Evolutionary conservation across 2,113 vertebrate genomes (phyloP).

Genomic region (Lepisosteus oculatus): DNA sequence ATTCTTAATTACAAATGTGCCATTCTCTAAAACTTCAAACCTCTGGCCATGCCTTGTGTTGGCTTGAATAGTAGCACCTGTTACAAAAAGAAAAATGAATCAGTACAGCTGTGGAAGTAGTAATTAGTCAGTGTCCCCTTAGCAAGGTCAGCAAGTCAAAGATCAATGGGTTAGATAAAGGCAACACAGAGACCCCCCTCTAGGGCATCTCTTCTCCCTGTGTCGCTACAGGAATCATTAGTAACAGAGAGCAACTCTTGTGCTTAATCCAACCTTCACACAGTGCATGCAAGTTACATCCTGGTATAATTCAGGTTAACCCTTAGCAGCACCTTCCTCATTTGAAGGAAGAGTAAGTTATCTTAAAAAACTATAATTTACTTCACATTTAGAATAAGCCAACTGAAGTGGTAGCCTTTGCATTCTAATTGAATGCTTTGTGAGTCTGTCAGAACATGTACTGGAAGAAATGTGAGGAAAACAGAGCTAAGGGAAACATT

Average conservation of each 20-base stretch:
- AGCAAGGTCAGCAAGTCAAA: conserved; percentile 4
- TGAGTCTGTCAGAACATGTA: not conserved
- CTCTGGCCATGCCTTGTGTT: conserved; percentile 60
- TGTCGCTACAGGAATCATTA: not conserved
- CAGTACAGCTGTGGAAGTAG: not conserved
- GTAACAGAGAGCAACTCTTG: not conserved
- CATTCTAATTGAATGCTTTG: not conserved
- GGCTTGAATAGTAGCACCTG: conserved; percentile 68
- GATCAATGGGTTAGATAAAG: conserved; percentile 19
- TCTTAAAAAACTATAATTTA: no score
- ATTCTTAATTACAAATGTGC: conserved; percentile 67
- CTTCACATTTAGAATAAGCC: no score
- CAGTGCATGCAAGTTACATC: not conserved
- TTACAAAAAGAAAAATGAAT: conserved; percentile 1
- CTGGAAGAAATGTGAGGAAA: not conserved
- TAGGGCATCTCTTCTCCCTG: not conserved
- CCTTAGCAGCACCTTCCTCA: not conserved
- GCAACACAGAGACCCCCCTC: not conserved
- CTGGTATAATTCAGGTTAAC: not conserved
- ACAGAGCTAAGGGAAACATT: no score
- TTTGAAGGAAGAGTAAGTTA: no score
- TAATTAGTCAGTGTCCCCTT: conserved; percentile 12
- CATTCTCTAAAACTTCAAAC: conserved; percentile 70
- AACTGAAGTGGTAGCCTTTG: no score
- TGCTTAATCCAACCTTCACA: conserved; percentile 2